Evolutionary conservation across 2,888 invertebrate species (phyloP).

Genomic region (Hypercompe scribonia): DNA sequence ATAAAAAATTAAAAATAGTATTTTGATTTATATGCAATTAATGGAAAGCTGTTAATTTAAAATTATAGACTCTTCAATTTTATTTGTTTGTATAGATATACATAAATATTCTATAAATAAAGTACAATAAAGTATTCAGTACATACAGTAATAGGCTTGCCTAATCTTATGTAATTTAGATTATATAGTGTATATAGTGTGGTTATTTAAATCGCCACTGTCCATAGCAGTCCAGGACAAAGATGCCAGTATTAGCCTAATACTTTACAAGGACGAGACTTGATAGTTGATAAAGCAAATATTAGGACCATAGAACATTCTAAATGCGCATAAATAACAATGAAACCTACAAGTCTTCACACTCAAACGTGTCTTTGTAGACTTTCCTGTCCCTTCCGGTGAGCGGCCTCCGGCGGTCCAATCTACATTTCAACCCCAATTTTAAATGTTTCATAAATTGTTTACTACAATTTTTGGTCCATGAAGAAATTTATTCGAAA

Average conservation of each 20-base stretch:
- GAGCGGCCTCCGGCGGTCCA: background rate
- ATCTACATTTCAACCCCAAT: background rate
- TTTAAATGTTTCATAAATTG: background rate
- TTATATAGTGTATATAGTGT: background rate
- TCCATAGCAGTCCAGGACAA: background rate
- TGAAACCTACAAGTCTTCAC: background rate
- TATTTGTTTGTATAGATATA: background rate
- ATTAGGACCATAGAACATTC: background rate
- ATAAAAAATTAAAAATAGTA: too few species aligned
- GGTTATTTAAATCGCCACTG: background rate
- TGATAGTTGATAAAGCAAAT: background rate
- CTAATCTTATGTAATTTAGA: background rate
- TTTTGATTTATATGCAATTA: too few species aligned
- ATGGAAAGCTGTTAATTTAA: too few species aligned
- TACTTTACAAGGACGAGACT: background rate
- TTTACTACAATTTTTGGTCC: background rate
- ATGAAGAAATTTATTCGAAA: background rate
- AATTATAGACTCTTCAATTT: too few species aligned
- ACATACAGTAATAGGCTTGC: background rate
- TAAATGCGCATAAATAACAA: background rate
- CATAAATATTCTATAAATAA: background rate
- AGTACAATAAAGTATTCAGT: too few species aligned
- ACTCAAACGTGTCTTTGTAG: background rate
- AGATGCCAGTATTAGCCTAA: background rate
- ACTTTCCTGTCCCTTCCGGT: background rate